Percentiles rank a stretch among this genome's conserved stretches.
These are phyloP conservation scores for Umimayanthus chanpuru DNA, from an alignment of 92 coral and sea anemone species.

Conservation along the genomic window DNA sequence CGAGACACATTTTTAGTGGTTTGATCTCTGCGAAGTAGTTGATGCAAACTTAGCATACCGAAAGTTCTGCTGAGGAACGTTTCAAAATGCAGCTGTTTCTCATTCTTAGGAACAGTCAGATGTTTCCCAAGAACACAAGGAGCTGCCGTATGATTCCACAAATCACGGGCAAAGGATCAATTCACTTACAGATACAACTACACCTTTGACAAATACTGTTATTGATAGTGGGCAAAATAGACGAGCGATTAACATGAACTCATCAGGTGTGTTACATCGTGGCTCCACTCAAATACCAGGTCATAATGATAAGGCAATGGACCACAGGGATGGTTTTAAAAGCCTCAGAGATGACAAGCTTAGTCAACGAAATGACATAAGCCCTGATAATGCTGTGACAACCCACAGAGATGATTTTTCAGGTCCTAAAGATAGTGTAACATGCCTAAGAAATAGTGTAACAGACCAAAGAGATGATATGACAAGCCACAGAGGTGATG, in stretches of 20 bases:
- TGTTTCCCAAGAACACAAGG: not conserved
- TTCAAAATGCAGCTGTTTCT: not conserved
- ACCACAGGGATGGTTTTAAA: not conserved
- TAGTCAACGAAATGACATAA: too few relatives aligned
- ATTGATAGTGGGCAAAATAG: not conserved
- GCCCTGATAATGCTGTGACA: too few relatives aligned
- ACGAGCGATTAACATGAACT: not conserved
- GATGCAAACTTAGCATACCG: not conserved
- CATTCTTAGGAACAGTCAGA: slow-evolving; percentile 6
- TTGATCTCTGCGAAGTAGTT: too few relatives aligned
- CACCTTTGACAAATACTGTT: not conserved
- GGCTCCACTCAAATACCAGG: not conserved
- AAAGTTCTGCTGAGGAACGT: not conserved
- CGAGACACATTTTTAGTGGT: too few relatives aligned
- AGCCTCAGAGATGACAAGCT: not conserved
- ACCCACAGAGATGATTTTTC: not conserved
- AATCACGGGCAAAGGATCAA: not conserved
- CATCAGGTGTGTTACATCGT: not conserved
- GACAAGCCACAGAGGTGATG: not conserved
- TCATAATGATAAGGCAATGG: not conserved
- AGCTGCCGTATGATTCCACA: not conserved
- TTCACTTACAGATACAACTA: not conserved
- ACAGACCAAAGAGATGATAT: not conserved
- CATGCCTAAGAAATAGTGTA: not conserved
- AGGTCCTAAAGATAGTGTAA: not conserved